A percentile compares a stretch with the other conserved stretches of the same genome.
Conservation (phyloP, 2,797 vertebrate species). For the Lithobates sylvaticus region DNA sequence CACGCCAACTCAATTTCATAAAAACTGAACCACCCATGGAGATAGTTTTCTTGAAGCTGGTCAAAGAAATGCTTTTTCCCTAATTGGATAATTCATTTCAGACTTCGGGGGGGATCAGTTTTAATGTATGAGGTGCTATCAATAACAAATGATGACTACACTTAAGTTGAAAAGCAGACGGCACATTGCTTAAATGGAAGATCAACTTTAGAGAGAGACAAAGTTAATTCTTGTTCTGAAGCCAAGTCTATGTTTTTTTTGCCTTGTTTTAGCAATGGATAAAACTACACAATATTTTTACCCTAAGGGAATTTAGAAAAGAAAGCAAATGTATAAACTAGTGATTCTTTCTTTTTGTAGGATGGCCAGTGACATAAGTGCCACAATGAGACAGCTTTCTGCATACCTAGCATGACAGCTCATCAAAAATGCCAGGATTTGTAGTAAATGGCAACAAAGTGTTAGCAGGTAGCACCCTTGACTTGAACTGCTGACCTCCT, state of each 20-base stretch:
- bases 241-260: background rate
- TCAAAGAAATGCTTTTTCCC: constrained; percentile 63
- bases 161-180: constrained; percentile 39
- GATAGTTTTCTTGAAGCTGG: constrained; percentile 62
- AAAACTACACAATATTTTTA: background rate
- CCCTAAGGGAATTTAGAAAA: background rate
- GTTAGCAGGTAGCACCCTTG: no score
- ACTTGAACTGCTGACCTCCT: no score
- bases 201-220: background rate
- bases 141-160: constrained; percentile 43
- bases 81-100: constrained; percentile 72
- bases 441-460: no score
- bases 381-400: background rate
- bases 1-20: constrained; percentile 49
- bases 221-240: background rate
- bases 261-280: background rate
- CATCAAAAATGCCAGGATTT: no score
- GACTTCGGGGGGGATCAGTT: constrained; percentile 56
- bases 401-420: no score
- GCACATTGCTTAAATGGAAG: constrained; percentile 5
- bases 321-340: background rate
- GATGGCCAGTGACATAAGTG: background rate
- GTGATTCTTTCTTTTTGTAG: background rate
- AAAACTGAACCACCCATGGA: constrained; percentile 62
- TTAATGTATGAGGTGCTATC: constrained; percentile 48